Base-by-base conservation (phyloP, 2,113 vertebrate species). In the Sander vitreus region DNA sequence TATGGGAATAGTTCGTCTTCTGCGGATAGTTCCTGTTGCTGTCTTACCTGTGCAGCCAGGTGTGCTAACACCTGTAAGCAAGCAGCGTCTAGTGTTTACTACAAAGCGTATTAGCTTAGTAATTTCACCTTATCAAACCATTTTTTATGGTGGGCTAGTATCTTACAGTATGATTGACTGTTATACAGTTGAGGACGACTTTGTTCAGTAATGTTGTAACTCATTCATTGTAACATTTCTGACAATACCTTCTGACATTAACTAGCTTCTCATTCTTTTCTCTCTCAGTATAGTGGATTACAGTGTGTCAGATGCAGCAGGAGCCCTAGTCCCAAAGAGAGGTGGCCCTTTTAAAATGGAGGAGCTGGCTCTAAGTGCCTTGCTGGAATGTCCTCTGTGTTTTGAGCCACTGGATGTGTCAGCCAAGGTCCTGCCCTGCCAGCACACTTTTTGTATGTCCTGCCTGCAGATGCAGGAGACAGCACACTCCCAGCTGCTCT, bases 351-450 rank as follows among this genome's bases (percentile, higher is more conserved):
- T 72, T 80, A 85, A 95, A 86, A 97, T 97, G 97, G 97, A 97
- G 87, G 96, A 97, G 59, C 77, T 96, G 77, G 93, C 96, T 76
- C 91, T 97, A 50, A 92, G 96, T 43, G 95, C 96, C 88, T 89
- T 98, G 81, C 82, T 98, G 93, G 96, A 98, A 86, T 99, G 98
- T 83, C 97, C 97, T 1, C 93, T 98, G 92, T 99, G 97, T 92
- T 93, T 94, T 11, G 95, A 97, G 72, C 96, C 94, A 86, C 95
- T 99, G 39, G 97, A 98, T 2, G 93, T 85, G 85, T 96, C 96
- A 0, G 97, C 97, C 1, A 98, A 96, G 91, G 97, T 99, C 68
- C 94, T 99, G 62, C 97, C 98, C n/a, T 99, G 98, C 94, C 97
- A 99, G 93, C 97, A 98, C 92, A 98, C 97, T 0, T 98, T 99